Evolutionary conservation across 2,113 vertebrate genomes (phyloP).

Genomic region (Sceloporus tristichus): DNA sequence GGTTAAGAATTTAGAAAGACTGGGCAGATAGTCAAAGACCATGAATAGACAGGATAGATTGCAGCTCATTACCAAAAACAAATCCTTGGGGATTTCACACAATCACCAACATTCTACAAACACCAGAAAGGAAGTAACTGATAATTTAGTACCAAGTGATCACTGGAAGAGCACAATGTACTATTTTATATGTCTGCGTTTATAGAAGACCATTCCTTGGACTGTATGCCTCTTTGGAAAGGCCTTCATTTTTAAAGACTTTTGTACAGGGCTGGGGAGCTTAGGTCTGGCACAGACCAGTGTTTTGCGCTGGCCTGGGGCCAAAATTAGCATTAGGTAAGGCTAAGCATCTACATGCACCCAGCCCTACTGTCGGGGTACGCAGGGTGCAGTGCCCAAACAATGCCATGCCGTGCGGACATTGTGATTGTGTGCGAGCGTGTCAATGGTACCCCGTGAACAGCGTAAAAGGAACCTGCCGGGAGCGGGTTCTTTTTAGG

Average conservation of each 20-base stretch:
- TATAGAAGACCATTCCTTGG: not conserved
- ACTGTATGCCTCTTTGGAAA: not conserved
- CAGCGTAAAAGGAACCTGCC: too few species aligned
- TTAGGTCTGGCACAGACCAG: too few species aligned
- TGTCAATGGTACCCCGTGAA: too few species aligned
- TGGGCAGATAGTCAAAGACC: conserved; percentile 75
- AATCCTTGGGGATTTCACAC: conserved; percentile 64
- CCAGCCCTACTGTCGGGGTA: too few species aligned
- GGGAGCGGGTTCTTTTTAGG: too few species aligned
- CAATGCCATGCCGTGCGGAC: too few species aligned
- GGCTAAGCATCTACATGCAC: too few species aligned
- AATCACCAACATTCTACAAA: conserved; percentile 69
- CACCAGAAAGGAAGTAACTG: conserved; percentile 31
- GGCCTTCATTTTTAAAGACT: not conserved
- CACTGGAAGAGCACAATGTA: conserved; percentile 42
- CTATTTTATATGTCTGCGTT: conserved; percentile 51
- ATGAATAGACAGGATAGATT: conserved; percentile 67
- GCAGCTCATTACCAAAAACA: conserved; percentile 78
- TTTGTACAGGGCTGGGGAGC: not conserved
- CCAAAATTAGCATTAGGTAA: too few species aligned
- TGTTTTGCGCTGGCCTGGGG: too few species aligned
- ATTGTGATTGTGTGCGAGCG: too few species aligned
- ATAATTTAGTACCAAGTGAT: conserved; percentile 47
- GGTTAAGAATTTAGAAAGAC: conserved; percentile 81
- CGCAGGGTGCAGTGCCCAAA: too few species aligned